Percentiles rank a stretch among this genome's conserved stretches.
Evolutionary conservation across 2,797 vertebrate genomes (phyloP).

Genomic region (Tinamus major): DNA sequence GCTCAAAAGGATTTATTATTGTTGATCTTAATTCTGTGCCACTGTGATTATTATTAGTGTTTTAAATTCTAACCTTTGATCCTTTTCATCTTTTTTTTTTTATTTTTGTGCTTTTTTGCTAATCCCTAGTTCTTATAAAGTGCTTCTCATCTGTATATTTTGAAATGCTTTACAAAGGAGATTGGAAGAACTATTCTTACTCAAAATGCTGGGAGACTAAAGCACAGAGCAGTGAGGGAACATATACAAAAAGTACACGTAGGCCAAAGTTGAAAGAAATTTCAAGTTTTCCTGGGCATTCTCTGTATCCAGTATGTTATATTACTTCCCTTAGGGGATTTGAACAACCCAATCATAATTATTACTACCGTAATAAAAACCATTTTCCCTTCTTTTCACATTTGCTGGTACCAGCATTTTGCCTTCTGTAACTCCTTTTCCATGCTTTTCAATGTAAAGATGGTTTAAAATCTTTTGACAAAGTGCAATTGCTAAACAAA

Average conservation of each 20-base stretch:
- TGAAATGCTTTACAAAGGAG: neutral
- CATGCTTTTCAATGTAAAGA: neutral
- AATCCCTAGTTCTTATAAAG: conserved; percentile 35
- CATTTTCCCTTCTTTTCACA: neutral
- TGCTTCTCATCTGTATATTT: conserved; percentile 11
- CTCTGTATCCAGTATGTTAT: neutral
- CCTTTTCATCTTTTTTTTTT: conserved; percentile 38
- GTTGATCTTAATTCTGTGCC: conserved; percentile 58
- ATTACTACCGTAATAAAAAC: neutral
- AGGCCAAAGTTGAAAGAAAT: neutral
- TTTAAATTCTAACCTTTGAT: conserved; percentile 64
- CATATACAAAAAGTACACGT: neutral
- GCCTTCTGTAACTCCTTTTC: accelerated
- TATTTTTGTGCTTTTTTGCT: conserved; percentile 50
- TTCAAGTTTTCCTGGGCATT: neutral
- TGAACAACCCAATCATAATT: neutral
- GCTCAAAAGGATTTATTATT: conserved; percentile 59
- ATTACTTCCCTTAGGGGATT: neutral
- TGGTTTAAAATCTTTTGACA: neutral
- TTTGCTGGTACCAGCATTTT: neutral
- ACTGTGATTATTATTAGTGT: conserved; percentile 59
- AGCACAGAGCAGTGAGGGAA: neutral
- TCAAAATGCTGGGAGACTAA: neutral
- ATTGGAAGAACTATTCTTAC: neutral
- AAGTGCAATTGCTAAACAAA: neutral